These are phyloP conservation scores for Pachypeltis micranthus DNA, from an alignment of 1,140 invertebrate species.

Conservation along the genomic window DNA sequence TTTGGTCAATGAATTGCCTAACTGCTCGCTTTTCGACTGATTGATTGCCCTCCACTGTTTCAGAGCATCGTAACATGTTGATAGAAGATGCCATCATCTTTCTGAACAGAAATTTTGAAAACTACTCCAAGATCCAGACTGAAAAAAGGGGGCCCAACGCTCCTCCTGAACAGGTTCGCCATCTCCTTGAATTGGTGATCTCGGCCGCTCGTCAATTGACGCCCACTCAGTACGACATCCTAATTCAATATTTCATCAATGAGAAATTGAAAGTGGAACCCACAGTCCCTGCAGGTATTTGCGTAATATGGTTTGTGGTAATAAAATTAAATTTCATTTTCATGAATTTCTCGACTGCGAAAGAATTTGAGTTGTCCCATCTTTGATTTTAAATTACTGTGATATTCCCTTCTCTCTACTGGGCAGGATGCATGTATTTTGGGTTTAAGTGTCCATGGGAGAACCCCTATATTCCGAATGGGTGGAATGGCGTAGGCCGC, in stretches of 20 bases:
- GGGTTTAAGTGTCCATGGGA: too few species aligned
- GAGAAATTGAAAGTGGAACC: conserved; percentile 46
- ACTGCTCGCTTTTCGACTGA: not conserved
- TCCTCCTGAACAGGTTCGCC: conserved; percentile 56
- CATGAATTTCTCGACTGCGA: too few species aligned
- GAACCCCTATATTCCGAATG: too few species aligned
- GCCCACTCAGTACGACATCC: conserved; percentile 63
- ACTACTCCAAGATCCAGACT: conserved; percentile 45
- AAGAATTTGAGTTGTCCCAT: too few species aligned
- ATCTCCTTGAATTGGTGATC: conserved; percentile 57
- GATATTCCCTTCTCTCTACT: too few species aligned
- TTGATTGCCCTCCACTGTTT: too few species aligned
- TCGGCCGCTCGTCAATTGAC: conserved; percentile 69
- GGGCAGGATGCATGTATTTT: too few species aligned
- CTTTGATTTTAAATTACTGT: too few species aligned
- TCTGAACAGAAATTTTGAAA: conserved; percentile 64
- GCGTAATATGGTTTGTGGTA: too few species aligned
- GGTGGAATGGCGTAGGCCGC: too few species aligned
- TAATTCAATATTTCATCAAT: conserved; percentile 66
- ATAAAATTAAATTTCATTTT: too few species aligned
- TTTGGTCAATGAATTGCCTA: too few species aligned
- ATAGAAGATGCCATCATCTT: conserved; percentile 76
- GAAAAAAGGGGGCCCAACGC: conserved; percentile 32
- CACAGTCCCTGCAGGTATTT: conserved; percentile 24
- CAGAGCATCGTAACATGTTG: conserved; percentile 90